A percentile compares a stretch with the other conserved stretches of the same genome.
Evolutionary conservation across 2,888 invertebrate genomes (phyloP).

Genomic region (Hedya salicella): DNA sequence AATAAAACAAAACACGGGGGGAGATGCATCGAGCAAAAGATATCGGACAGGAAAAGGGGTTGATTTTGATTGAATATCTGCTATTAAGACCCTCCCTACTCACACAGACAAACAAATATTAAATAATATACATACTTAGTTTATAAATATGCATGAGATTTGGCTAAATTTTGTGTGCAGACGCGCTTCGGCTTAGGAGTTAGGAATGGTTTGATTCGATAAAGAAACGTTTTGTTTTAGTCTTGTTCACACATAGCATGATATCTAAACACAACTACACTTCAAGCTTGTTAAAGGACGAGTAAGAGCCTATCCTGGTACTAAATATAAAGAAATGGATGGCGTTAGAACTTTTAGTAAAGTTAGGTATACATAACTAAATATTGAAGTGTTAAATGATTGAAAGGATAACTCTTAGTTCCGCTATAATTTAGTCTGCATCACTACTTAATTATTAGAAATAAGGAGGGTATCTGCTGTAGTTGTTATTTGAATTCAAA

Average conservation of each 20-base stretch:
- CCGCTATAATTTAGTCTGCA: too few species aligned
- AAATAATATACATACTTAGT: conserved; percentile 80
- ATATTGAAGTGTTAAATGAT: too few species aligned
- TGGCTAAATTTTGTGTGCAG: conserved; percentile 69
- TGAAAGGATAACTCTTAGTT: too few species aligned
- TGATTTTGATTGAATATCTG: conserved; percentile 85
- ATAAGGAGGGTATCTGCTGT: too few species aligned
- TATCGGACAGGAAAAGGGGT: conserved; percentile 81
- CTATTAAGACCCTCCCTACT: conserved; percentile 79
- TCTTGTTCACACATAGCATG: conserved; percentile 1
- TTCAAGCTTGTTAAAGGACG: neutral
- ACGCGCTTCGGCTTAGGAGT: conserved; percentile 52
- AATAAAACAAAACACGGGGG: conserved; percentile 71
- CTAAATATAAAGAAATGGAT: too few species aligned
- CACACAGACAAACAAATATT: conserved; percentile 74
- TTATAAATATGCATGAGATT: conserved; percentile 84
- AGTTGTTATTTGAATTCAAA: too few species aligned
- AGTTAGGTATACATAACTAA: too few species aligned
- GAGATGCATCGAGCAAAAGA: conserved; percentile 79
- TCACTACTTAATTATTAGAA: too few species aligned
- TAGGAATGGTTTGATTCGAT: conserved; percentile 31
- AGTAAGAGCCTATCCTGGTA: neutral
- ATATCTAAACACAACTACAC: neutral
- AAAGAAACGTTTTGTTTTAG: conserved; percentile 33
- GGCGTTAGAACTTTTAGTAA: too few species aligned